Evolutionary conservation across 1,140 invertebrate genomes (phyloP).

Genomic region (Akabosia matsudoensis): DNA sequence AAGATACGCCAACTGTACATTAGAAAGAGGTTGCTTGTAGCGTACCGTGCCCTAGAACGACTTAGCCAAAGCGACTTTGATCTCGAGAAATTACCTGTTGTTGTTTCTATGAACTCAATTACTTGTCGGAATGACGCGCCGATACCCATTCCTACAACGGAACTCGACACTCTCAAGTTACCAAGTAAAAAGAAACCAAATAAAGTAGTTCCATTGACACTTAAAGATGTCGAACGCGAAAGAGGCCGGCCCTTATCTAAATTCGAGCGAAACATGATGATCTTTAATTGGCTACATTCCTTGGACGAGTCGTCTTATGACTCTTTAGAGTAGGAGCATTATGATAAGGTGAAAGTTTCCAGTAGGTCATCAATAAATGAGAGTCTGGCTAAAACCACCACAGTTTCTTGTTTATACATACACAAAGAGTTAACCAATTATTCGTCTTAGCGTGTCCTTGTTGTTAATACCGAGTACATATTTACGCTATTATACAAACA

Average conservation of each 20-base stretch:
- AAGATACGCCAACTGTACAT: conserved; percentile 75
- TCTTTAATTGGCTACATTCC: conserved; percentile 85
- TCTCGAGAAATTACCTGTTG: conserved; percentile 56
- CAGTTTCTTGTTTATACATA: background rate
- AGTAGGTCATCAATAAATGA: too few relatives aligned
- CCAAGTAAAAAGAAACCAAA: conserved; percentile 37
- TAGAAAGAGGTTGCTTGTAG: conserved; percentile 67
- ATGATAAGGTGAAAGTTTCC: too few relatives aligned
- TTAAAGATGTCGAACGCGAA: conserved; percentile 75
- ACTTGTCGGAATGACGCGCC: conserved; percentile 22
- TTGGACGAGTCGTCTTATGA: conserved; percentile 67
- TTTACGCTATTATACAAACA: too few relatives aligned
- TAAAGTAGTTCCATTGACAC: conserved; percentile 63
- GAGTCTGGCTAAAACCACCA: background rate
- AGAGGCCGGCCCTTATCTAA: conserved; percentile 77
- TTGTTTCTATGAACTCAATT: conserved; percentile 38
- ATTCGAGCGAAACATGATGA: conserved; percentile 87
- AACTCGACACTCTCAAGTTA: conserved; percentile 37
- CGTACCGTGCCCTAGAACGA: conserved; percentile 74
- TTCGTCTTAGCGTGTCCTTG: too few relatives aligned
- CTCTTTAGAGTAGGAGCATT: conserved; percentile 30
- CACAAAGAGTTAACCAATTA: too few relatives aligned
- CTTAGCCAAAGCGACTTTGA: conserved; percentile 79
- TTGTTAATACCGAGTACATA: too few relatives aligned
- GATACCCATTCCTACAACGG: conserved; percentile 34